Evolutionary conservation across 2,797 vertebrate genomes (phyloP).

Genomic region (Pachyuromys duprasi): DNA sequence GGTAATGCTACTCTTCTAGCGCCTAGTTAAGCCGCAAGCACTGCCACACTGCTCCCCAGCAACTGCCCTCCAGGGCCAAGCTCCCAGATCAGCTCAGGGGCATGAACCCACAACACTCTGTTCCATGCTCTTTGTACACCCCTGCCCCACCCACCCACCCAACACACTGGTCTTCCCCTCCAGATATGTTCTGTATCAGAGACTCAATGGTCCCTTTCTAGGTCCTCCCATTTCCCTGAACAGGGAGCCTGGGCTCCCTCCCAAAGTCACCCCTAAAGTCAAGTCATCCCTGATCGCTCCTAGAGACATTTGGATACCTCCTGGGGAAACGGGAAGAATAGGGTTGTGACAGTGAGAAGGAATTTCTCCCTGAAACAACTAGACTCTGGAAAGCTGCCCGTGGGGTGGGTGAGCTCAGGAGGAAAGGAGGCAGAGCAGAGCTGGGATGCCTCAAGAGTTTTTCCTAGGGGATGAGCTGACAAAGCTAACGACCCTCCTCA

Average conservation of each 20-base stretch:
- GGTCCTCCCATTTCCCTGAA: neutral
- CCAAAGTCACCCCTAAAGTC: neutral
- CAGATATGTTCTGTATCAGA: neutral
- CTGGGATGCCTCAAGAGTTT: neutral
- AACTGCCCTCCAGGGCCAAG: neutral
- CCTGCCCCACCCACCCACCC: neutral
- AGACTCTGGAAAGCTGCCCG: neutral
- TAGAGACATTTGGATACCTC: neutral
- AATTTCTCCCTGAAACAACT: neutral
- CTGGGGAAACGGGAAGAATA: neutral
- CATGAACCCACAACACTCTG: neutral
- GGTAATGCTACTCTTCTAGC: constrained; percentile 87
- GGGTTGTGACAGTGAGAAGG: neutral
- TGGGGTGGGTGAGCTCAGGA: fast-evolving
- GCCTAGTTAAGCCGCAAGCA: constrained; percentile 86
- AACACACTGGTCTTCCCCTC: neutral
- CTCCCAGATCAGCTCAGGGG: neutral
- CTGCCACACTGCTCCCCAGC: constrained; percentile 83
- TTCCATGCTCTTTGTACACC: neutral
- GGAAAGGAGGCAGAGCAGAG: neutral
- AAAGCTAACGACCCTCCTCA: neutral
- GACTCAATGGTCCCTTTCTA: neutral
- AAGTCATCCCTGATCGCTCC: neutral
- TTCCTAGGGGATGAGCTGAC: neutral
- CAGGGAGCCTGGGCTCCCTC: neutral